Base-by-base conservation (phyloP, 2,888 invertebrate genomes). In the Pegoplata infirma region DNA sequence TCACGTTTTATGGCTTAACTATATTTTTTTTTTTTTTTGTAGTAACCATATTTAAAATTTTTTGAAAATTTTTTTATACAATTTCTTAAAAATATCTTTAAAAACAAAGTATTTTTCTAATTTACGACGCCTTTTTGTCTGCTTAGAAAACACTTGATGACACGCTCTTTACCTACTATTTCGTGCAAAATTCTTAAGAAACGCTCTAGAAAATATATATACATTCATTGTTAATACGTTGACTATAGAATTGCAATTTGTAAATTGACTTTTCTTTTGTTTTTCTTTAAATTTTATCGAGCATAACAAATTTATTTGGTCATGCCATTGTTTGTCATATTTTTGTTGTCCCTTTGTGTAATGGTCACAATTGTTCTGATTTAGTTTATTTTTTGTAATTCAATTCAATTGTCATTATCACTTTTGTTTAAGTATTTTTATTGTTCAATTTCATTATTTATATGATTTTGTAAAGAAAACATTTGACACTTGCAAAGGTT, bases 221-320 rank as follows among this genome's bases (percentile, higher is more conserved):
- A 61, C 21, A 21, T 61, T 14, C 10, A 47, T 40, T 56, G 28
- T 46, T 23, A 64, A 36, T 58, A 49, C 25, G 8, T 25, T 46
- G 46, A 16, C 36, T 47, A 74, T 74, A 64, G 36, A 71, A 46
- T 61, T 46, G 40, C 49, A 71, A 71, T 71, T 71, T 56, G 21
- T 64, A 40, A 71, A 61, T 61, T 56, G 23, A 56, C 40, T 64
- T 71, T 51, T 59, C 49, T 51, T 67, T 74, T 7, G 1, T 40
- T 25, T n/a, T n/a, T n/a, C n/a, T n/a, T 44, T 14, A 28, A 21
- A 17, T 19, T 69, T 61, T 68, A 68, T 78, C 69, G 66, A 74
- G 78, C 78, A 66, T 64, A 66, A 78, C 78, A 78, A 78, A 78
- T 74, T 71, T 44, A 74, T 74, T 77, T 66, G 17, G 74, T 28